A percentile compares a stretch with the other conserved stretches of the same genome.
phyloP scores from a whole-genome alignment of 2,888 invertebrate species.

The Deilephila porcellus region DNA sequence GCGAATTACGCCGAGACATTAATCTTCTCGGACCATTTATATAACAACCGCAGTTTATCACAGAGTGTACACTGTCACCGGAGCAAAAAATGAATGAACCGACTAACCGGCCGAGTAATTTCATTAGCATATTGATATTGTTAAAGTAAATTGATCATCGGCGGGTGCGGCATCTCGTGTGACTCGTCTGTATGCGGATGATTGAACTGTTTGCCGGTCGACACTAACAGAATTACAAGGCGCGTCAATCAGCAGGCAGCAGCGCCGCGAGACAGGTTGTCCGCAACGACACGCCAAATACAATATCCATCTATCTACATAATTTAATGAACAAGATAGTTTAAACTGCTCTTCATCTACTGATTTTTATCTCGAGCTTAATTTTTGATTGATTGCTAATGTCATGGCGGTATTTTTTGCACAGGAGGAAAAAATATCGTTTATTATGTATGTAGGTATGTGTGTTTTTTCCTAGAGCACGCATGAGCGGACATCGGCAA shows the following conservation, averaged over 20 bases:
- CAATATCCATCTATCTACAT: constrained; percentile 48
- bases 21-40: constrained; percentile 29
- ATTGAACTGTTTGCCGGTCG: constrained; percentile 48
- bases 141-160: constrained; percentile 56
- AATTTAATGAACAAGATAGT: constrained; percentile 45
- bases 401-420: constrained; percentile 29
- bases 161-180: constrained; percentile 42
- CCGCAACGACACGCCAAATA: constrained; percentile 42
- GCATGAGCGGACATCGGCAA: constrained; percentile 27
- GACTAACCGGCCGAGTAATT: constrained; percentile 38
- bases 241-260: constrained; percentile 44
- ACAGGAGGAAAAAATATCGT: constrained; percentile 30
- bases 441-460: background rate
- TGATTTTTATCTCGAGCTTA: constrained; percentile 46
- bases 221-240: constrained; percentile 44
- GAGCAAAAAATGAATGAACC: constrained; percentile 28
- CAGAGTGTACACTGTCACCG: constrained; percentile 29
- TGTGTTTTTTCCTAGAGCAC: constrained; percentile 4
- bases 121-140: constrained; percentile 60
- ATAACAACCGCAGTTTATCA: constrained; percentile 31
- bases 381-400: constrained; percentile 50
- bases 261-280: background rate
- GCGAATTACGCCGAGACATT: constrained; percentile 29
- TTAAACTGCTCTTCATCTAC: constrained; percentile 42
- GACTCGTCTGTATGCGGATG: constrained; percentile 45